Evolutionary conservation across 2,888 invertebrate genomes (phyloP).

Genomic region (Lamellibrachia columna): DNA sequence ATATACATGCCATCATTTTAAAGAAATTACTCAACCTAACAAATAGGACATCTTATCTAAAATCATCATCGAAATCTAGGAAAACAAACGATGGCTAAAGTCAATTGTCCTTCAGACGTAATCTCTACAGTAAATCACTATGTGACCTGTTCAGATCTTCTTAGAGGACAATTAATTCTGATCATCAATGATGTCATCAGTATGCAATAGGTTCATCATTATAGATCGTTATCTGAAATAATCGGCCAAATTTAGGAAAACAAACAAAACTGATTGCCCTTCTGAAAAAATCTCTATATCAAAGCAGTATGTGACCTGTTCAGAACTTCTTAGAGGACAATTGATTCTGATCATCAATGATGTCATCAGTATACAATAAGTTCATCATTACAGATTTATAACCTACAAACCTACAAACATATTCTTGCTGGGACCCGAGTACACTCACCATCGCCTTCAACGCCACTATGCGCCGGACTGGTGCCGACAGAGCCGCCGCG

Average conservation of each 20-base stretch:
- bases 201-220: no score
- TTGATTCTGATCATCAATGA: neutral
- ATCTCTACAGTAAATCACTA: neutral
- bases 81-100: neutral
- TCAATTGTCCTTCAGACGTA: neutral
- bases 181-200: no score
- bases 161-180: no score
- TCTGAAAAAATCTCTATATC: neutral
- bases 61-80: neutral
- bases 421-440: neutral
- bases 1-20: no score
- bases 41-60: no score
- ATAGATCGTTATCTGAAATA: no score
- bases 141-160: no score
- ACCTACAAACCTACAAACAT: neutral
- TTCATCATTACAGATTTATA: neutral
- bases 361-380: neutral
- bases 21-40: no score
- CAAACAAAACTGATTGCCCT: neutral
- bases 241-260: neutral
- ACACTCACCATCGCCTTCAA: constrained; percentile 17
- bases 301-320: neutral
- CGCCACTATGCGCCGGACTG: constrained; percentile 28
- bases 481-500: constrained; percentile 27
- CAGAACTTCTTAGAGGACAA: neutral